Evolutionary conservation across 2,888 invertebrate genomes (phyloP), one percentile per base, ranked within the genome.

Genomic region (Agapetus fuscipes): DNA sequence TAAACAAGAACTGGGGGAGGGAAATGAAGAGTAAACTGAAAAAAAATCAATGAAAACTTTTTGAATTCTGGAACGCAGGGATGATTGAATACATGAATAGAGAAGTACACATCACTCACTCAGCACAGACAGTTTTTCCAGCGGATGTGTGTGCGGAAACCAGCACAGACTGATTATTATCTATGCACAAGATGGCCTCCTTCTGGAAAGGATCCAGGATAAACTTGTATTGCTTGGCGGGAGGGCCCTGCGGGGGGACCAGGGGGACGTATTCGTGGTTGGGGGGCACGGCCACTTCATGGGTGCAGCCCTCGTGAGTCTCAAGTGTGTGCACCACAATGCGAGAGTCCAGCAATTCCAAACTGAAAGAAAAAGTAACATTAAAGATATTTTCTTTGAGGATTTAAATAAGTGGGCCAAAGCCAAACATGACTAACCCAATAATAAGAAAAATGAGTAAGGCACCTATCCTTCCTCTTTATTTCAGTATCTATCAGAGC

Each of bases 141-240:
- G 98, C 97, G 3, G 97, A 98, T 1, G 98, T 99, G 58, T 99
- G 98, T 5, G 98, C 98, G 2, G 98, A 97, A 1, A 99, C 97
- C 29, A 99, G 71, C 3, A 99, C 98, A 7, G 96, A 96, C 58
- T 98, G 96, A 56, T 90, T 83, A 61, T 98, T 98, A 57, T 98
- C 96, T 52, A 99, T 84, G 59, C 98, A 99, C 34, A 87, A 63
- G 48, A 97, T 86, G 1, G 97, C 95, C 62, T 96, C 93, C 54
- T 89, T 91, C 60, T 99, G 98, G 63, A 99, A 99, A 0, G 96
- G 87, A 77, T 99, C 98, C 42, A 99, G 68, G 38, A 86, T 82
- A 56, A 99, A 99, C 45, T 84, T 81, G 59, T 96, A 99, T 45
- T 84, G 84, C 60, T 94, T 94, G 1, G 89, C 88, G 1, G 96